Evolutionary conservation across 2,888 invertebrate genomes (phyloP).

Genomic region (Physocephala rufipes): DNA sequence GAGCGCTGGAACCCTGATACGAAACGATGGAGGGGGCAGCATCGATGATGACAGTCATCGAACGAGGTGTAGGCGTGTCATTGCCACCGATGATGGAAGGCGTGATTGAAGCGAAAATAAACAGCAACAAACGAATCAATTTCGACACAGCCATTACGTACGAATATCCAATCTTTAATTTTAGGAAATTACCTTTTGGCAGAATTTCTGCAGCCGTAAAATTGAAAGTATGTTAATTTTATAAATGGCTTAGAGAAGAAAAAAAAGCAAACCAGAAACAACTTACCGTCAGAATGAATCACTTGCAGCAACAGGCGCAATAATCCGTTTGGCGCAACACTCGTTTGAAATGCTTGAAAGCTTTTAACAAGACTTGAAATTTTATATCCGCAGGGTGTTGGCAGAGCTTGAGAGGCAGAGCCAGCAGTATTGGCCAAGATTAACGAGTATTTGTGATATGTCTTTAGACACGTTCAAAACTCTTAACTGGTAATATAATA

Average conservation of each 20-base stretch:
- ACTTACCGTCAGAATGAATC: slow-evolving; percentile 14
- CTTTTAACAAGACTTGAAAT: slow-evolving; percentile 33
- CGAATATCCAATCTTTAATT: not conserved
- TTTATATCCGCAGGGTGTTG: slow-evolving; percentile 27
- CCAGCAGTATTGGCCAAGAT: not conserved
- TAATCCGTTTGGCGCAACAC: slow-evolving; percentile 1
- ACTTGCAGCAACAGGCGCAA: slow-evolving; percentile 3
- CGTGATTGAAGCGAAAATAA: not conserved
- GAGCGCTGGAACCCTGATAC: slow-evolving; percentile 59
- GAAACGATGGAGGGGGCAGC: slow-evolving; percentile 46
- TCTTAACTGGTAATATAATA: no score
- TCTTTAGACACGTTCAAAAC: no score
- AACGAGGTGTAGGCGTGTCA: slow-evolving; percentile 12
- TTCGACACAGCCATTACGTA: slow-evolving; percentile 8
- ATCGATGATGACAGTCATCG: slow-evolving; percentile 51
- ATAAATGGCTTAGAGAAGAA: not conserved
- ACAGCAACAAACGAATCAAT: not conserved
- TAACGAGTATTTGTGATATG: no score
- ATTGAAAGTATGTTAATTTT: slow-evolving; percentile 6
- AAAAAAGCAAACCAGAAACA: not conserved
- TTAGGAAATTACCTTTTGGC: not conserved
- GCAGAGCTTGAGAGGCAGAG: not conserved
- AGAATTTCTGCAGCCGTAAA: not conserved
- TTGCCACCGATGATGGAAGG: not conserved
- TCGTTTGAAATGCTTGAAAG: slow-evolving; percentile 26